Conservation (phyloP, 2,113 vertebrate species). For the Paracanthobrama guichenoti region DNA sequence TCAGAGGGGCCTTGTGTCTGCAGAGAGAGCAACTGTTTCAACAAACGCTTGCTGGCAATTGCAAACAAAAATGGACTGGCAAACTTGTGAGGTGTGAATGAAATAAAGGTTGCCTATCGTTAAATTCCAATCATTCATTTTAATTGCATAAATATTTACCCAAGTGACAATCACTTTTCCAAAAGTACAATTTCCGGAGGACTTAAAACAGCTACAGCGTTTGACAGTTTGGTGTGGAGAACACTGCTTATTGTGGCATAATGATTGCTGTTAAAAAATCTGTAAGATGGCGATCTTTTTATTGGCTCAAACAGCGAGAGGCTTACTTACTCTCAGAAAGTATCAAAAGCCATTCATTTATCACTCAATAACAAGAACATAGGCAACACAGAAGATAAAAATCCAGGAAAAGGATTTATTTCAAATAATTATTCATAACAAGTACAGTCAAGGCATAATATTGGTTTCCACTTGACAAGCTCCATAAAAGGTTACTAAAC, state of each 20-base stretch:
- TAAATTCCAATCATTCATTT: conserved; percentile 38
- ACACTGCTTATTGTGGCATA: background rate
- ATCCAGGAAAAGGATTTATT: conserved; percentile 31
- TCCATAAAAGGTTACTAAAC: conserved; percentile 15
- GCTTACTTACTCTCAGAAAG: background rate
- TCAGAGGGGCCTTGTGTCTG: conserved; percentile 68
- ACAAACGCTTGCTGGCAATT: conserved; percentile 76
- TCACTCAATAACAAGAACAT: conserved; percentile 3
- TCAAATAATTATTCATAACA: background rate
- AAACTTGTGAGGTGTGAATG: background rate
- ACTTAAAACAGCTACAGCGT: background rate
- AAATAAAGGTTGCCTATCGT: conserved; percentile 8
- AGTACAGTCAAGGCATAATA: conserved; percentile 22
- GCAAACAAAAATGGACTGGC: conserved; percentile 66
- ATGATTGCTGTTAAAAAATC: background rate
- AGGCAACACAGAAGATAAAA: background rate
- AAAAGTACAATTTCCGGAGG: background rate
- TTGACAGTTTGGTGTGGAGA: background rate
- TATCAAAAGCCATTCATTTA: background rate
- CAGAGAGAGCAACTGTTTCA: conserved; percentile 70
- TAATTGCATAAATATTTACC: conserved; percentile 24
- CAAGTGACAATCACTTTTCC: background rate
- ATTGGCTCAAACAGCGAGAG: background rate
- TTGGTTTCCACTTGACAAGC: conserved; percentile 18
- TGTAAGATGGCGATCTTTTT: background rate